A percentile compares a stretch with the other conserved stretches of the same genome.
Conservation (phyloP, 2,797 vertebrate species). For the Taenioides sp. region DNA sequence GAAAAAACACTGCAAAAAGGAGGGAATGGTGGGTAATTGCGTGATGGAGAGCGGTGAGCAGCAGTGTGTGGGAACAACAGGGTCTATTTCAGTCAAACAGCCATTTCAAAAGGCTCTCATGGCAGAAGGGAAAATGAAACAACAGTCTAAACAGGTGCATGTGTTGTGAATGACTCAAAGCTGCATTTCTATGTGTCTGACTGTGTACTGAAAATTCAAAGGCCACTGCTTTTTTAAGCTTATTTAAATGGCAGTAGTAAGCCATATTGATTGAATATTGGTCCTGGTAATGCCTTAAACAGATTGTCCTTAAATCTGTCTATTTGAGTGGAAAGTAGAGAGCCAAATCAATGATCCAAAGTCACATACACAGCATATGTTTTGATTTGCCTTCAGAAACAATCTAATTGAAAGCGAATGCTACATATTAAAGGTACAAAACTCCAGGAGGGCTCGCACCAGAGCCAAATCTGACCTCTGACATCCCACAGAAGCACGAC, state of each 20-base stretch:
- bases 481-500: constrained; percentile 8
- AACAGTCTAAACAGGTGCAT: constrained; percentile 66
- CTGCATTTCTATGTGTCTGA: constrained; percentile 28
- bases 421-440: constrained; percentile 2
- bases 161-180: constrained; percentile 66
- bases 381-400: constrained; percentile 16
- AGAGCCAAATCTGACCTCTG: constrained; percentile 17
- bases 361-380: not conserved
- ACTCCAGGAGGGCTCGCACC: not conserved
- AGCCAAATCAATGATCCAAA: not conserved
- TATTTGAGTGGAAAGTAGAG: not conserved
- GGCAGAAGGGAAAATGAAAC: constrained; percentile 67
- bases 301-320: constrained; percentile 16
- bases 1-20: constrained; percentile 19
- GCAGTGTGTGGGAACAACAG: constrained; percentile 72
- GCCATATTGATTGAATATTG: constrained; percentile 20
- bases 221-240: constrained; percentile 39
- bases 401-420: not conserved
- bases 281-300: constrained; percentile 27
- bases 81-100: constrained; percentile 73
- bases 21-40: constrained; percentile 51
- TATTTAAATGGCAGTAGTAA: constrained; percentile 41
- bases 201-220: constrained; percentile 41
- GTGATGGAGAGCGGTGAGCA: constrained; percentile 58
- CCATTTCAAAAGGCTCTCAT: constrained; percentile 71